These are phyloP conservation scores for Hirtodrosophila alboralis DNA, from an alignment of 2,888 invertebrate genomes.

Conservation along the genomic window DNA sequence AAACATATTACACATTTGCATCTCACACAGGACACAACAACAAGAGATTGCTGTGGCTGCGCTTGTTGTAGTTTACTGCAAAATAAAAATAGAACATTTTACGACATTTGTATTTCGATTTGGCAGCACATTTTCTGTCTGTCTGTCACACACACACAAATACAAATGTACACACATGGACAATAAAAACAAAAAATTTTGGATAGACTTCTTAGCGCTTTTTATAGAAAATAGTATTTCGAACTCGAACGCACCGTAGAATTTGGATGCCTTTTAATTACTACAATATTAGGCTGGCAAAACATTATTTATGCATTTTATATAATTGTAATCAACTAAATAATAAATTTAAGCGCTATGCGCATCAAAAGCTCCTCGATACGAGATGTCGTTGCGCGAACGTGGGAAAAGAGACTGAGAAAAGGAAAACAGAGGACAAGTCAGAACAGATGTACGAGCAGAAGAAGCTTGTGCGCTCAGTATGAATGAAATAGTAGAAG, in stretches of 20 bases:
- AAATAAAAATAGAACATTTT: constrained; percentile 76
- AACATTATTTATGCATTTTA: constrained; percentile 48
- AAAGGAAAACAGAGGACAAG: constrained; percentile 38
- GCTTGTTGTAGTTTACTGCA: constrained; percentile 64
- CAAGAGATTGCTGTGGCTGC: constrained; percentile 31
- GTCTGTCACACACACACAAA: constrained; percentile 25
- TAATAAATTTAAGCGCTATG: constrained; percentile 46
- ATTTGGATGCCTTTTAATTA: constrained; percentile 21
- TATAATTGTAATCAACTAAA: constrained; percentile 26
- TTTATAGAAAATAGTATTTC: constrained; percentile 42
- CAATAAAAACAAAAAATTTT: constrained; percentile 38
- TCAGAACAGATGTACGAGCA: constrained; percentile 20
- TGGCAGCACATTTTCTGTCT: constrained; percentile 69
- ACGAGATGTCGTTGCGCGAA: constrained; percentile 69
- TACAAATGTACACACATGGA: constrained; percentile 15
- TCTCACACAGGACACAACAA: constrained; percentile 40
- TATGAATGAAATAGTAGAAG: constrained; percentile 65
- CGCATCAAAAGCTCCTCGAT: constrained; percentile 42
- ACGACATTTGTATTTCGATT: constrained; percentile 61
- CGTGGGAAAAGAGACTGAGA: constrained; percentile 72
- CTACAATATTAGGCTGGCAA: constrained; percentile 19
- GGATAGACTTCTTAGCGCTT: constrained; percentile 33
- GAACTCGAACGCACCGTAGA: constrained; percentile 36
- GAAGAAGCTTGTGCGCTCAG: constrained; percentile 38
- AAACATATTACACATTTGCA: constrained; percentile 75